phyloP scores from a whole-genome alignment of 37 sponge, comb jelly and placozoan species.

The Diacarnus erythraeanus region DNA sequence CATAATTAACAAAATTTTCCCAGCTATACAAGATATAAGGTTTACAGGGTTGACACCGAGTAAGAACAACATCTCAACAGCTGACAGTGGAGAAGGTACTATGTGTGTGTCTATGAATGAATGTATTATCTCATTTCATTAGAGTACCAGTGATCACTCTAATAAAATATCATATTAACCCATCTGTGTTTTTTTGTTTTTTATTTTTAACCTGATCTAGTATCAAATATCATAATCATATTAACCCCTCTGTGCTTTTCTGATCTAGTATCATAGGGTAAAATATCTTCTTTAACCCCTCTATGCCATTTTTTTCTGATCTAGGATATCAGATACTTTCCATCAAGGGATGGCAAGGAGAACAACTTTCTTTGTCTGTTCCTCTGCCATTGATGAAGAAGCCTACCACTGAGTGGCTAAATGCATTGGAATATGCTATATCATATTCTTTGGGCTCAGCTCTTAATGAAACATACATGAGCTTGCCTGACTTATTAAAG shows the following conservation, averaged over 20 bases:
- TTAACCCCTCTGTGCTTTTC: neutral
- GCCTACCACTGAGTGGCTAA: constrained; percentile 53
- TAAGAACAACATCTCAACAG: neutral
- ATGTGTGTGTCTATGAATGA: no score
- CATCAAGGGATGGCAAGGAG: constrained; percentile 45
- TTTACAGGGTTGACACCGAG: constrained; percentile 8
- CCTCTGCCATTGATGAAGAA: constrained; percentile 59
- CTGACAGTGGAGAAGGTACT: neutral
- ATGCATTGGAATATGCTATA: constrained; percentile 58
- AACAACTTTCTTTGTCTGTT: constrained; percentile 35
- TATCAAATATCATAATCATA: no score
- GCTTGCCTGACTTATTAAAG: constrained; percentile 39
- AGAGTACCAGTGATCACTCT: no score
- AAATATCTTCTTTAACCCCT: no score
- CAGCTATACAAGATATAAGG: constrained; percentile 23
- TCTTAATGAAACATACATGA: constrained; percentile 37
- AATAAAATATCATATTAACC: no score
- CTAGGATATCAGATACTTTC: constrained; percentile 59
- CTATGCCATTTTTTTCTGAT: constrained; percentile 11
- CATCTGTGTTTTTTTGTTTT: no score
- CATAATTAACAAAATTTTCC: constrained; percentile 49
- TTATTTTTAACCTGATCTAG: no score
- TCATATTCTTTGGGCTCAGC: constrained; percentile 48
- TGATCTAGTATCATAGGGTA: neutral
- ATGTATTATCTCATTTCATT: neutral